Conservation (phyloP, 2,888 invertebrate genomes). For the Apotomis capreana region DNA sequence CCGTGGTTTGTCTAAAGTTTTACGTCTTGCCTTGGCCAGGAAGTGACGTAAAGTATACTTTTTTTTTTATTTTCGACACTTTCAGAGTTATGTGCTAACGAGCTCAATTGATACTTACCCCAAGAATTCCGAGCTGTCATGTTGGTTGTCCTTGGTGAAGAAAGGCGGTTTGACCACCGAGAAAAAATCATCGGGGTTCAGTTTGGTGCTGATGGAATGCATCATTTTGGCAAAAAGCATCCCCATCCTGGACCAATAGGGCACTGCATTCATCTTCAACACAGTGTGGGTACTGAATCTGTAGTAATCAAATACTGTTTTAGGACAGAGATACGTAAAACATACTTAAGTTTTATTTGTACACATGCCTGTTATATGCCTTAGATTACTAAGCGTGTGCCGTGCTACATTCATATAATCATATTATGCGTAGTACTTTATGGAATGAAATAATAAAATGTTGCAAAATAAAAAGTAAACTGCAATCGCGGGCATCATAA, state of each 20-base stretch:
- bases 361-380: too few species aligned
- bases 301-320: constrained; percentile 34
- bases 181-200: constrained; percentile 89
- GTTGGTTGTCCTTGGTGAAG: constrained; percentile 90
- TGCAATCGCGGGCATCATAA: too few species aligned
- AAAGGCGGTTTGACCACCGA: constrained; percentile 89
- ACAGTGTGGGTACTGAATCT: constrained; percentile 88
- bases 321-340: neutral
- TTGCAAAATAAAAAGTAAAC: too few species aligned
- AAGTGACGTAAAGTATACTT: too few species aligned
- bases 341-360: too few species aligned
- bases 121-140: constrained; percentile 94
- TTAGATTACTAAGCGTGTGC: too few species aligned
- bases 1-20: too few species aligned
- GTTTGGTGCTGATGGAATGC: constrained; percentile 85
- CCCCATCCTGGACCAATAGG: constrained; percentile 87
- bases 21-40: too few species aligned
- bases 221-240: constrained; percentile 88
- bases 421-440: too few species aligned
- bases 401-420: too few species aligned
- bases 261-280: constrained; percentile 77
- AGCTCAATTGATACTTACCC: constrained; percentile 75
- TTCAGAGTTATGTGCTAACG: neutral
- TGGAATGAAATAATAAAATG: too few species aligned
- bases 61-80: too few species aligned